These are phyloP conservation scores for Mus spretus DNA, from an alignment of 2,797 vertebrate genomes.

Conservation along the genomic window DNA sequence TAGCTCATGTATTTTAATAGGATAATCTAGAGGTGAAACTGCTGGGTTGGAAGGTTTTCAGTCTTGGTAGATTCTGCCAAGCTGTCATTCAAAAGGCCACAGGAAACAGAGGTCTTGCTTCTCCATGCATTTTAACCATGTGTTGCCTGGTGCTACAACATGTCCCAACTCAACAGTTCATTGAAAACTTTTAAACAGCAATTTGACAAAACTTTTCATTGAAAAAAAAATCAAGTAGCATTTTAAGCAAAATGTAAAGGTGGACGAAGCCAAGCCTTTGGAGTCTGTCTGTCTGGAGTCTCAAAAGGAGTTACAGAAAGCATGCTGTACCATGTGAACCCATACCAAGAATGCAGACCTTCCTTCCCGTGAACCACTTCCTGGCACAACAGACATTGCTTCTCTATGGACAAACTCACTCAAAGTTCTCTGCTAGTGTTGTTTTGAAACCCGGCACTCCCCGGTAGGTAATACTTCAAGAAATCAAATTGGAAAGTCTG, in stretches of 20 bases:
- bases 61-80: slow-evolving; percentile 43
- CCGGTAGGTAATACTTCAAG: slow-evolving; percentile 84
- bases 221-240: slow-evolving; percentile 4
- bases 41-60: slow-evolving; percentile 19
- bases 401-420: slow-evolving; percentile 81
- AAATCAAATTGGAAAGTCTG: slow-evolving; percentile 91
- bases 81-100: slow-evolving; percentile 27
- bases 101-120: slow-evolving; percentile 4
- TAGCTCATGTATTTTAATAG: not conserved
- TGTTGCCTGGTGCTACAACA: slow-evolving; percentile 8
- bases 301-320: slow-evolving; percentile 61
- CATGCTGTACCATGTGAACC: slow-evolving; percentile 65
- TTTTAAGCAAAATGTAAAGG: slow-evolving; percentile 54
- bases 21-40: slow-evolving; percentile 25
- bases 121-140: slow-evolving; percentile 37
- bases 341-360: slow-evolving; percentile 75
- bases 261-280: slow-evolving; percentile 43
- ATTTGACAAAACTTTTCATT: slow-evolving; percentile 2
- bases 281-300: not conserved
- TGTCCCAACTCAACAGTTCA: not conserved
- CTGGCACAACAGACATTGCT: slow-evolving; percentile 86
- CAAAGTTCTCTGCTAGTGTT: slow-evolving; percentile 85
- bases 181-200: not conserved
- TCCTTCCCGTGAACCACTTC: slow-evolving; percentile 86
- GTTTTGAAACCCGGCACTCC: slow-evolving; percentile 86